A percentile compares a stretch with the other conserved stretches of the same genome.
Conservation (phyloP, 2,888 invertebrate species). For the Aporophyla nigra region DNA sequence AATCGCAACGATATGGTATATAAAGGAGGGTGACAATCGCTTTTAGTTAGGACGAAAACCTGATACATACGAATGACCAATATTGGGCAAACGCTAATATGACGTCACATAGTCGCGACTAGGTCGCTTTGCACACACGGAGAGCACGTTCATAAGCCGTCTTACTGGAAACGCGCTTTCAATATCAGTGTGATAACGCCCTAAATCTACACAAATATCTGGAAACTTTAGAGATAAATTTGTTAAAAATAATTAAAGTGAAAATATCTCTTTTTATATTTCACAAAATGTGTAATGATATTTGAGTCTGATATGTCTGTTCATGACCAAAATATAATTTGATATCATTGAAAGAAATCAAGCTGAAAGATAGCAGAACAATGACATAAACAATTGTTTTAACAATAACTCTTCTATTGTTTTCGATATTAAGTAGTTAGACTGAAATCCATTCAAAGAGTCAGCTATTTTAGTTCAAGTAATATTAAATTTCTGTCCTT, state of each 20-base stretch:
- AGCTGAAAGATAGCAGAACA: neutral
- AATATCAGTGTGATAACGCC: too few relatives aligned
- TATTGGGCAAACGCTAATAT: neutral
- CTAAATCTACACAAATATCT: neutral
- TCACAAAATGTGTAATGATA: slow-evolving; percentile 12
- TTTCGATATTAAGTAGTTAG: neutral
- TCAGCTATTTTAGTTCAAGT: neutral
- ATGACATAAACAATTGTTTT: too few relatives aligned
- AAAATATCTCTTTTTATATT: neutral
- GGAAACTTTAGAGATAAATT: neutral
- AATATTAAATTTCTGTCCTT: neutral
- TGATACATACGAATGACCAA: neutral
- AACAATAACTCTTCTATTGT: too few relatives aligned
- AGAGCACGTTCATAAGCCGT: neutral
- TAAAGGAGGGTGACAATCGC: too few relatives aligned
- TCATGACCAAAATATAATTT: neutral
- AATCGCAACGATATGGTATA: too few relatives aligned
- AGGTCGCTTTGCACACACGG: neutral
- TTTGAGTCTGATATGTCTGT: neutral
- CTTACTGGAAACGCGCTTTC: too few relatives aligned
- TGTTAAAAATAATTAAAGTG: neutral
- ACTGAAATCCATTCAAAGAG: neutral
- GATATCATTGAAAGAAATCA: neutral
- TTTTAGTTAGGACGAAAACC: too few relatives aligned
- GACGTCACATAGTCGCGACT: neutral